Percentiles rank a stretch among this genome's conserved stretches.
Evolutionary conservation across 2,888 invertebrate species (phyloP).

Genomic region (Idaea straminata): DNA sequence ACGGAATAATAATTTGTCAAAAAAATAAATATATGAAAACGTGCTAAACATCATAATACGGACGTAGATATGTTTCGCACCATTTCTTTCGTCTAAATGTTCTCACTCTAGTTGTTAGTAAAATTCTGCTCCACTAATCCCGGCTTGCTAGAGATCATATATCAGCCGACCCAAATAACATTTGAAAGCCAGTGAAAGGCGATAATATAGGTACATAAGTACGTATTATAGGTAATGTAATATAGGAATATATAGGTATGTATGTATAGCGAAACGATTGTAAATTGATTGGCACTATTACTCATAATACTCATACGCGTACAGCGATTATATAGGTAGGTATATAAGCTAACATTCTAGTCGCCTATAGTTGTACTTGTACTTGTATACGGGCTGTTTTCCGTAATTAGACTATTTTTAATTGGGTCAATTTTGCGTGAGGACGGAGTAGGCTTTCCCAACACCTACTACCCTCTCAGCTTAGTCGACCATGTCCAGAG

Average conservation of each 20-base stretch:
- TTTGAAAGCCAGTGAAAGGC: conserved; percentile 62
- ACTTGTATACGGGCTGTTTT: too few species aligned
- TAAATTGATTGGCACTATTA: not conserved
- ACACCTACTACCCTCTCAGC: too few species aligned
- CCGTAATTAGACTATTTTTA: too few species aligned
- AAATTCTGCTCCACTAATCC: conserved; percentile 72
- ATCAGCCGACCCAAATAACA: conserved; percentile 65
- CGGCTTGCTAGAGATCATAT: conserved; percentile 64
- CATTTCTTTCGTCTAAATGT: conserved; percentile 61
- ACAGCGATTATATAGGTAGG: not conserved
- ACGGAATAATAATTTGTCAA: too few species aligned
- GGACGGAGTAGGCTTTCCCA: too few species aligned
- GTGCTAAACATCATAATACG: not conserved
- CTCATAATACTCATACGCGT: not conserved
- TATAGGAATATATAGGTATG: not conserved
- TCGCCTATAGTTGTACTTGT: too few species aligned
- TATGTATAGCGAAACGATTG: not conserved
- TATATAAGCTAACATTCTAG: too few species aligned
- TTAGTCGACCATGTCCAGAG: too few species aligned
- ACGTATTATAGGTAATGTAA: conserved; percentile 9
- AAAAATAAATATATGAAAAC: not conserved
- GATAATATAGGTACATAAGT: conserved; percentile 28
- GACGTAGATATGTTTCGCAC: conserved; percentile 40
- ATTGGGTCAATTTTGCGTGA: too few species aligned
- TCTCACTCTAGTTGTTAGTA: conserved; percentile 70